These are phyloP conservation scores for Chrysolina oricalcia DNA, from an alignment of 2,888 invertebrate genomes.

Conservation along the genomic window DNA sequence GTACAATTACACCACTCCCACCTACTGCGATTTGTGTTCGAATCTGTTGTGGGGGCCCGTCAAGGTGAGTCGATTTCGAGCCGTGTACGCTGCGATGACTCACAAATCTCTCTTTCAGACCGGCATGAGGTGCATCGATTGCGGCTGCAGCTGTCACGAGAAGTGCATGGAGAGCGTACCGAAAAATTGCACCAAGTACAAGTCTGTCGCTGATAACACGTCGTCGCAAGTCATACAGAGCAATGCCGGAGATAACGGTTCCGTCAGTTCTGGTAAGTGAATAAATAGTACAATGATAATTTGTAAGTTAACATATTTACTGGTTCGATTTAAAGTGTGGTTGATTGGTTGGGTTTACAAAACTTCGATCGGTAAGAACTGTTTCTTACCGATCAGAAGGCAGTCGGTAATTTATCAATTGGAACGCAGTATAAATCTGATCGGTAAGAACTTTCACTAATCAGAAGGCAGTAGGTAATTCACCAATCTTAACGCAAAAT, in stretches of 20 bases:
- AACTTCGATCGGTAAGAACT: no score
- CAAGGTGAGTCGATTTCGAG: slow-evolving; percentile 75
- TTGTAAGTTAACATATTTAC: no score
- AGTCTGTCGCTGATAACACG: slow-evolving; percentile 72
- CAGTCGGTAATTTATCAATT: no score
- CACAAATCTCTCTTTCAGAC: slow-evolving; percentile 62
- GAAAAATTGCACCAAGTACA: slow-evolving; percentile 89
- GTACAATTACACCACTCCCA: slow-evolving; percentile 89
- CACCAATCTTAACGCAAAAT: no score
- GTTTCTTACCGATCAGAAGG: no score
- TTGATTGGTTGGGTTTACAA: no score
- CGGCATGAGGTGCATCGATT: slow-evolving; percentile 85
- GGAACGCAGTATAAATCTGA: no score
- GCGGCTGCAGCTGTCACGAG: slow-evolving; percentile 96
- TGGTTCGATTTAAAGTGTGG: no score
- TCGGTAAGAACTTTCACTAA: no score
- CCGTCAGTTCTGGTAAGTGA: slow-evolving; percentile 79
- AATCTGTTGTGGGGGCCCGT: slow-evolving; percentile 94
- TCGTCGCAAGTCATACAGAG: slow-evolving; percentile 66
- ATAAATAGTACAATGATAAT: no score
- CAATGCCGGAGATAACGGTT: slow-evolving; percentile 80
- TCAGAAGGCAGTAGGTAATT: no score
- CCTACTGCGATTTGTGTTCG: slow-evolving; percentile 92
- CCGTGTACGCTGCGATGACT: background rate
- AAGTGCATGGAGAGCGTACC: slow-evolving; percentile 92